Conservation (phyloP, 2,888 invertebrate species). For the Caenorhabditis macrosperma region DNA sequence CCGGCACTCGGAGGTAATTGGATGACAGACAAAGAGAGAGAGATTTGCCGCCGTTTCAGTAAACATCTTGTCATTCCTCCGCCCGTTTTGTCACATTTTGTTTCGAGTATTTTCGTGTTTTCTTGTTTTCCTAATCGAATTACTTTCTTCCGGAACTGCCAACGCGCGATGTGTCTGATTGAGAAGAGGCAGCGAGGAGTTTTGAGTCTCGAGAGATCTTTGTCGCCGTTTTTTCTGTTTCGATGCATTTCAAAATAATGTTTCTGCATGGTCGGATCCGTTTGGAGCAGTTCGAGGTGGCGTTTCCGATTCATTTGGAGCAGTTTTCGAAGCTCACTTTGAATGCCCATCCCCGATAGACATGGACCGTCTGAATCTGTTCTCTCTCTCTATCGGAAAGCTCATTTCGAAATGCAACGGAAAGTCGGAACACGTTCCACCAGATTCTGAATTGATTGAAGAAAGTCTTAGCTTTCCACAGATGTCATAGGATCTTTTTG, state of each 20-base stretch:
- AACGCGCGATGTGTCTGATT: not conserved
- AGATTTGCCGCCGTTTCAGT: not conserved
- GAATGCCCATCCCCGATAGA: no score
- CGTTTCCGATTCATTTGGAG: not conserved
- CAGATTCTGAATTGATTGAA: no score
- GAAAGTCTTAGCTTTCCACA: no score
- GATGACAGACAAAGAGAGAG: no score
- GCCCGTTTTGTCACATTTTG: not conserved
- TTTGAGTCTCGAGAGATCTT: not conserved
- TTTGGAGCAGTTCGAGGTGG: not conserved
- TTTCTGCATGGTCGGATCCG: not conserved
- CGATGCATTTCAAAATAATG: constrained; percentile 1
- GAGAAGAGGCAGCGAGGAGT: not conserved
- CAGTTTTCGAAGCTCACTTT: no score
- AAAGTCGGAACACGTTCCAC: no score
- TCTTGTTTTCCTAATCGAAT: not conserved
- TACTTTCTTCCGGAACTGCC: not conserved
- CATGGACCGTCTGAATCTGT: no score
- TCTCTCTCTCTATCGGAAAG: no score
- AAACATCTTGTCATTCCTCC: not conserved
- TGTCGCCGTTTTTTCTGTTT: not conserved
- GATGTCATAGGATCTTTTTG: no score
- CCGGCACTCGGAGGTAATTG: constrained; percentile 6
- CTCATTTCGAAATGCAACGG: no score
- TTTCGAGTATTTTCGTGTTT: not conserved